A percentile compares a stretch with the other conserved stretches of the same genome.
These are phyloP conservation scores for Carcinoscorpius rotundicauda DNA, from an alignment of 1,140 invertebrate species.

Conservation along the genomic window DNA sequence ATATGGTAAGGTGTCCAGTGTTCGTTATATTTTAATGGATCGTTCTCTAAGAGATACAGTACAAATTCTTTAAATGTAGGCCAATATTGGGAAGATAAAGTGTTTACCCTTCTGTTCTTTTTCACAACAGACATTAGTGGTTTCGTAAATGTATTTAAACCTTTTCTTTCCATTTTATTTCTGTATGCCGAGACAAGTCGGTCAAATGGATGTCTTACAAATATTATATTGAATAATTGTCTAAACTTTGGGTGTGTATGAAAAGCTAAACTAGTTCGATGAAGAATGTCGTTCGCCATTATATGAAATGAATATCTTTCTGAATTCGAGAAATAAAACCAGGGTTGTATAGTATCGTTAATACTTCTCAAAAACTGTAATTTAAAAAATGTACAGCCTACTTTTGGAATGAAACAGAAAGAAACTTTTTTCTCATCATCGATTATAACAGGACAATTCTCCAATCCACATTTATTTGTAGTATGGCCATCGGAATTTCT, in stretches of 20 bases:
- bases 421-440: conserved; percentile 18
- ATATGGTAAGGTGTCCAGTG: conserved; percentile 31
- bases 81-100: conserved; percentile 11
- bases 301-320: conserved; percentile 20
- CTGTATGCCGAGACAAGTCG: conserved; percentile 28
- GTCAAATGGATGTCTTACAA: conserved; percentile 31
- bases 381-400: conserved; percentile 25
- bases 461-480: too few relatives aligned
- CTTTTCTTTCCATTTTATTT: conserved; percentile 22
- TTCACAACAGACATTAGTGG: neutral
- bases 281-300: conserved; percentile 22
- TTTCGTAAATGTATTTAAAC: neutral
- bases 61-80: conserved; percentile 27
- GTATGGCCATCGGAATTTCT: too few relatives aligned
- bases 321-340: too few relatives aligned
- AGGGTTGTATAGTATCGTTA: neutral
- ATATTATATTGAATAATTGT: conserved; percentile 23
- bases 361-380: conserved; percentile 23
- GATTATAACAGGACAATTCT: conserved; percentile 19
- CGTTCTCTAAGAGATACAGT: conserved; percentile 24
- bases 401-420: conserved; percentile 27
- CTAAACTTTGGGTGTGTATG: conserved; percentile 8
- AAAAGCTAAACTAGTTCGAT: conserved; percentile 20
- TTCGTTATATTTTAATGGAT: conserved; percentile 24
- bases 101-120: neutral